Base-by-base conservation (phyloP, 2,888 invertebrate species). In the Spicauda simplicius region DNA sequence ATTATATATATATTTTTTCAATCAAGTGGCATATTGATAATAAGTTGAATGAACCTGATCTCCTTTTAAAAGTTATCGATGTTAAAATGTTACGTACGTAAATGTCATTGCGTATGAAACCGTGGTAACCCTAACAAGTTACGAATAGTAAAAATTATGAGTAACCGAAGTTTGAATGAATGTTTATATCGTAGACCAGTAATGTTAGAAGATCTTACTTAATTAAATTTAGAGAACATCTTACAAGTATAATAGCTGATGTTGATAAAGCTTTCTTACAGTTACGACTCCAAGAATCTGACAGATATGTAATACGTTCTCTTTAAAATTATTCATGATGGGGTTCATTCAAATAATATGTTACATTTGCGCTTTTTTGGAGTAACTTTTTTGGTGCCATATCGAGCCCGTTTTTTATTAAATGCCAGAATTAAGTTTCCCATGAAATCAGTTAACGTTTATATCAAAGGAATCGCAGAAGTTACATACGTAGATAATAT, bases 211-310 rank as follows among this genome's bases (percentile, higher is more conserved):
- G 74, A 79, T 19, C 50, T 77, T 0, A 74, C 73, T 12, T 77
- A 0, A 19, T 77, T 5, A 71, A 59, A 55, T 79, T 77, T 55
- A 68, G 77, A 54, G n/a, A 41, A 10, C 54, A 74, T 20, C 20
- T 20, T 1, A 69, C 75, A 20, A 76, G 72, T 0, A 64, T 76
- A 4, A 41, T 58, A 19, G 75, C 75, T n/a, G 78, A 77, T 58
- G 72, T 78, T 0, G 76, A 78, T 41, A 76, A 75, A 50, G 76
- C 74, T 0, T 77, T 79, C 68, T 56, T 77, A 16, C 76, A 74
- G 62, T n/a, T 75, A 16, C 70, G 69, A 1, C 62, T 78, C 0
- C 73, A 77, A 30, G 50, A 68, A 0, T 1, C 58, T 8, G 74
- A 74, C 45, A 50, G 71, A 54, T 74, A 76, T 41, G 76, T 76